Evolutionary conservation across 2,113 vertebrate species (phyloP).

Genomic region (Ptychochromis oligacanthus): DNA sequence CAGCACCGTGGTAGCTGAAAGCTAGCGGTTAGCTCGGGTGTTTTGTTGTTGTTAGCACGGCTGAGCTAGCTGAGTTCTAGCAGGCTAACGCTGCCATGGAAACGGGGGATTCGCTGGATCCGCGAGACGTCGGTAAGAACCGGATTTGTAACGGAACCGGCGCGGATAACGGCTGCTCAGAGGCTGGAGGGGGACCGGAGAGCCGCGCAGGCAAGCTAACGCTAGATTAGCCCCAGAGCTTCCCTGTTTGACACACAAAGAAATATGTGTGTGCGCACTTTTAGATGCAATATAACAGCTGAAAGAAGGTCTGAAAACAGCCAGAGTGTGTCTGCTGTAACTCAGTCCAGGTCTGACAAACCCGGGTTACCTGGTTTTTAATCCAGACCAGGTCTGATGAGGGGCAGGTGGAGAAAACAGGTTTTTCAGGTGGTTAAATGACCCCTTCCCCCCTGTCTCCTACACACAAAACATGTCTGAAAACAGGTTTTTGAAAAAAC

Average conservation of each 20-base stretch:
- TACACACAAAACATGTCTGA: no score
- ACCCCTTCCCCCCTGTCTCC: rapidly evolving
- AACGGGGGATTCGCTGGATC: not conserved
- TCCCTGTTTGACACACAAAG: not conserved
- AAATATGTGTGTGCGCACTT: not conserved
- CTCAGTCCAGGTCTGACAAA: not conserved
- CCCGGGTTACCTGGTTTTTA: not conserved
- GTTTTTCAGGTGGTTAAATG: no score
- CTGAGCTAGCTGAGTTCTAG: not conserved
- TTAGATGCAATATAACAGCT: not conserved
- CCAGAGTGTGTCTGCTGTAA: not conserved
- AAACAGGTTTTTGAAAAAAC: no score
- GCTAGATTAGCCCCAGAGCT: not conserved
- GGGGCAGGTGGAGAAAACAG: not conserved
- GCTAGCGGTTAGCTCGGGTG: not conserved
- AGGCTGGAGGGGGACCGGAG: not conserved
- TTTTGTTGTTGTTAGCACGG: not conserved
- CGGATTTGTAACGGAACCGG: not conserved
- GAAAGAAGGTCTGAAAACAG: not conserved
- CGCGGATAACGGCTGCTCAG: not conserved
- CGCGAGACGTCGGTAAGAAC: slow-evolving; percentile 12
- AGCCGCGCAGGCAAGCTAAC: not conserved
- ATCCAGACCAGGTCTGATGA: not conserved
- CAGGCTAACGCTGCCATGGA: not conserved
- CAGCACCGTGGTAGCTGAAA: not conserved